Conservation (phyloP, 2,113 vertebrate genomes). For the Apteryx owenii region DNA sequence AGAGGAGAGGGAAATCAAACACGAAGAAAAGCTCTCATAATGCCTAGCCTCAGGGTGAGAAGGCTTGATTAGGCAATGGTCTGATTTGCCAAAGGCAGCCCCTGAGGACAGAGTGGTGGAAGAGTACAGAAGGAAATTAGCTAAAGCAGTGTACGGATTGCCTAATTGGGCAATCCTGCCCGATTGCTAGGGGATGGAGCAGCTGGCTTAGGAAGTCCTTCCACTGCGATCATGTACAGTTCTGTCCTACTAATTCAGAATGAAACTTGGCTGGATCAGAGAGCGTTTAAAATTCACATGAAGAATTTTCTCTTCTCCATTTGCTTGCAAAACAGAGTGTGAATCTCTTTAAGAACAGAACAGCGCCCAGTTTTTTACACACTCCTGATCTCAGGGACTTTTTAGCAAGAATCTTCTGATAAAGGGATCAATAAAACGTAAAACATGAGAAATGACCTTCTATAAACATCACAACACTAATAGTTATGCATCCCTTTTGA, state of each 20-base stretch:
- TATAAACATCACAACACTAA: background rate
- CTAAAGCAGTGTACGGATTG: background rate
- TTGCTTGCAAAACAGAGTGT: slow-evolving; percentile 29
- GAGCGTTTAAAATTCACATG: background rate
- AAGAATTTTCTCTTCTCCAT: slow-evolving; percentile 53
- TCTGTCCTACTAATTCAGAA: background rate
- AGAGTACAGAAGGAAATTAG: background rate
- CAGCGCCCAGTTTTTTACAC: background rate
- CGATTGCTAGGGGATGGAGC: background rate
- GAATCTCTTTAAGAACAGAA: background rate
- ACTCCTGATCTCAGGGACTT: background rate
- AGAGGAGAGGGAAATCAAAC: background rate
- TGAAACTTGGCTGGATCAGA: slow-evolving; percentile 23
- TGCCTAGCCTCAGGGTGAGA: background rate
- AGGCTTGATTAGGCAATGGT: background rate
- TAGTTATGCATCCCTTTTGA: background rate
- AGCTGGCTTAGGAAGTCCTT: slow-evolving; percentile 14
- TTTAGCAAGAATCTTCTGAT: background rate
- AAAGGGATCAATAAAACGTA: background rate
- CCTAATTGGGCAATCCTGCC: slow-evolving; percentile 32
- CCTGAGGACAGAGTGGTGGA: background rate
- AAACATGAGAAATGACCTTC: background rate
- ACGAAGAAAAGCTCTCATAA: background rate
- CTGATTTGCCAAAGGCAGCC: background rate
- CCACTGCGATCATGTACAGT: background rate